phyloP scores from a whole-genome alignment of 2,888 invertebrate species.

The Melinopterus prodromus region DNA sequence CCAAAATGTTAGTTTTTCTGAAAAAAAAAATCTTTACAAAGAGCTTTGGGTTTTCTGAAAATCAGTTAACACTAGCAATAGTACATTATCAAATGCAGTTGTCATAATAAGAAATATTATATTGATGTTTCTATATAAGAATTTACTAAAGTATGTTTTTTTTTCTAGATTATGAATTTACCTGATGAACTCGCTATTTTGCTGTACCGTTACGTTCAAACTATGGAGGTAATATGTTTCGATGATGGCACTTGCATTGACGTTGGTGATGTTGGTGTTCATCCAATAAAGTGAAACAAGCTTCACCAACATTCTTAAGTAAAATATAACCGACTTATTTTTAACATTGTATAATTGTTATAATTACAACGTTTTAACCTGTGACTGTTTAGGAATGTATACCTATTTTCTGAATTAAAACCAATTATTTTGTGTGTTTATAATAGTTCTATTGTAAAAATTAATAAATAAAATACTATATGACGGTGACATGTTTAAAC shows the following conservation, averaged over 20 bases:
- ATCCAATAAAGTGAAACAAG: slow-evolving; percentile 33
- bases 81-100: too few relatives aligned
- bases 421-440: not conserved
- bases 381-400: not conserved
- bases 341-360: not conserved
- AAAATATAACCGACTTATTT: not conserved
- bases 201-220: slow-evolving; percentile 17
- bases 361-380: not conserved
- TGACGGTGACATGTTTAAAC: not conserved
- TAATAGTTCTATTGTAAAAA: not conserved
- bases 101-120: not conserved
- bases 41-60: too few relatives aligned
- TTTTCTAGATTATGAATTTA: not conserved
- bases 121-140: not conserved
- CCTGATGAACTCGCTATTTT: slow-evolving; percentile 26
- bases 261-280: slow-evolving; percentile 41
- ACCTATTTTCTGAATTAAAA: not conserved
- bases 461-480: not conserved
- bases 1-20: too few relatives aligned
- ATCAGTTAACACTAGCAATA: not conserved
- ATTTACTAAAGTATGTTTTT: not conserved
- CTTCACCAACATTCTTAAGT: not conserved
- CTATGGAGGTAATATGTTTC: slow-evolving; percentile 39
- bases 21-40: too few relatives aligned
- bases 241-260: slow-evolving; percentile 43